These are phyloP conservation scores for Heliocidaris erythrogramma DNA, from an alignment of 35 echinoderm and acorn worm genomes.

Conservation along the genomic window DNA sequence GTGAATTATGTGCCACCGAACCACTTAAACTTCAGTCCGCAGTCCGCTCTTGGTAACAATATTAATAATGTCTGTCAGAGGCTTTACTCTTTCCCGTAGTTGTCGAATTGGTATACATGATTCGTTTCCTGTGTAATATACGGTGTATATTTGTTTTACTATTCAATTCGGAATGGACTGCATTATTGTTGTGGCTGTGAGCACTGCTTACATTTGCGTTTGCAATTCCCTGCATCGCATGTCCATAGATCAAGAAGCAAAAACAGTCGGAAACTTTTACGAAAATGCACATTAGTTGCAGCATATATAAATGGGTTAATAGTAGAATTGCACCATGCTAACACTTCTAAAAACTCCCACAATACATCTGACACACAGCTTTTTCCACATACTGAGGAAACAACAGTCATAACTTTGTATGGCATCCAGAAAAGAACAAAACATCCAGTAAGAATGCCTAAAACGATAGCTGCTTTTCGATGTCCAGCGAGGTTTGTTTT, in stretches of 20 bases:
- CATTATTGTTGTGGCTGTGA: too few species aligned
- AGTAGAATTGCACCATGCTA: neutral
- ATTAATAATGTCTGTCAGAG: too few species aligned
- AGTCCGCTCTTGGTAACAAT: too few species aligned
- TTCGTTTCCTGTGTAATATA: too few species aligned
- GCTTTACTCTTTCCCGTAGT: too few species aligned
- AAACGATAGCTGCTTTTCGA: neutral
- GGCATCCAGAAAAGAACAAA: neutral
- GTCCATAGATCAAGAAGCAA: neutral
- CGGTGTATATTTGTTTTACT: too few species aligned
- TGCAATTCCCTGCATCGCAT: neutral
- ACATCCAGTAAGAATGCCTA: neutral
- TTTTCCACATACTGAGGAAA: neutral
- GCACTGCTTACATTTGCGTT: too few species aligned
- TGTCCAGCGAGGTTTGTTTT: neutral
- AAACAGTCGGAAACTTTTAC: neutral
- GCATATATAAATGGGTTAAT: neutral
- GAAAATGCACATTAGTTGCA: neutral
- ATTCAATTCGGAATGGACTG: too few species aligned
- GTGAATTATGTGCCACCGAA: too few species aligned
- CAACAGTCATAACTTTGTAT: neutral
- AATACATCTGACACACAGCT: neutral
- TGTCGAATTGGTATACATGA: too few species aligned
- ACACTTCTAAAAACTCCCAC: neutral
- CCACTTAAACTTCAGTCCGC: too few species aligned